Conservation (phyloP, 2,113 vertebrate genomes). For the Spermophilus dauricus region DNA sequence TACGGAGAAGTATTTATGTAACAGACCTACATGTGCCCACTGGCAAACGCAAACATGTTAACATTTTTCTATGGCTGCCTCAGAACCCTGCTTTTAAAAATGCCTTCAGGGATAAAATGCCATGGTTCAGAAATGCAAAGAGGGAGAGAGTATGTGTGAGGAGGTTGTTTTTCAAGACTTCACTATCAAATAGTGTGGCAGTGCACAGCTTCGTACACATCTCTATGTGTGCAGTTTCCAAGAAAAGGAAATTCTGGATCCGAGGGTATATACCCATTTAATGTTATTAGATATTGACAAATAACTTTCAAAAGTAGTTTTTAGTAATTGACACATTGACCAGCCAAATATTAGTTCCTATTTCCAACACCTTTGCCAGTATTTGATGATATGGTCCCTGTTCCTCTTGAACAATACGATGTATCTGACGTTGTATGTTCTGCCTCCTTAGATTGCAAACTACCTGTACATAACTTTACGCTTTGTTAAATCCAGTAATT, state of each 20-base stretch:
- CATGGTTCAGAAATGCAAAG: not conserved
- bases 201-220: not conserved
- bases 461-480: not conserved
- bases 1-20: not conserved
- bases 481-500: not conserved
- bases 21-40: not conserved
- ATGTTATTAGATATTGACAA: not conserved
- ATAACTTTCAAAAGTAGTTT: slow-evolving; percentile 39
- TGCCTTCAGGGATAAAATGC: not conserved
- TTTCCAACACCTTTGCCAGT: not conserved
- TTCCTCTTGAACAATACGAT: not conserved
- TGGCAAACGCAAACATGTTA: slow-evolving; percentile 32
- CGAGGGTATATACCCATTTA: not conserved
- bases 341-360: not conserved
- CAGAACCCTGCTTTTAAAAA: slow-evolving; percentile 39
- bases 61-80: not conserved
- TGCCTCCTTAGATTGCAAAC: not conserved
- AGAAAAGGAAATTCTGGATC: not conserved
- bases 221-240: not conserved
- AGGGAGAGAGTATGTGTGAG: not conserved
- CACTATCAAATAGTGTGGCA: not conserved
- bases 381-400: not conserved
- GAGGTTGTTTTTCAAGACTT: not conserved
- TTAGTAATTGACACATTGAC: not conserved
- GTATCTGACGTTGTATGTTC: not conserved